phyloP scores from a whole-genome alignment of 1,140 invertebrate species.

The Halesus radiatus region DNA sequence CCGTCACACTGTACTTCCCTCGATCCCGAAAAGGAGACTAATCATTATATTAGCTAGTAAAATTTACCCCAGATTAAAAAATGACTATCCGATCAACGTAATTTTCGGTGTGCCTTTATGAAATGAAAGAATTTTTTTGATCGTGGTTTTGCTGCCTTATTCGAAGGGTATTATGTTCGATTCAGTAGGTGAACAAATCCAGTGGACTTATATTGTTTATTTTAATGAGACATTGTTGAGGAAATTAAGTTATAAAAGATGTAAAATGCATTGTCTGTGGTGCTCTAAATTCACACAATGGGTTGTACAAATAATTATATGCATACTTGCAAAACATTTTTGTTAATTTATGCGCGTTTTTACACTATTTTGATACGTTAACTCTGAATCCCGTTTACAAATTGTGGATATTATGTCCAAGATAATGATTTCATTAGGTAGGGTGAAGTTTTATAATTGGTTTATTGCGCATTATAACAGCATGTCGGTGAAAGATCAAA shows the following conservation, averaged over 20 bases:
- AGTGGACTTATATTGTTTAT: constrained; percentile 26
- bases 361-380: too few species aligned
- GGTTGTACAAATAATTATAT: constrained; percentile 7
- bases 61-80: neutral
- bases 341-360: neutral
- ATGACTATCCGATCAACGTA: neutral
- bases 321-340: neutral
- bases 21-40: neutral
- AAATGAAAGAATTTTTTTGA: neutral
- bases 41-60: neutral
- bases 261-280: constrained; percentile 9
- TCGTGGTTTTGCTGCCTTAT: neutral
- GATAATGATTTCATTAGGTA: too few species aligned
- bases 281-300: constrained; percentile 19
- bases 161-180: neutral
- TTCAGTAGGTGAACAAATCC: constrained; percentile 18
- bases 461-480: too few species aligned
- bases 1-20: constrained; percentile 45
- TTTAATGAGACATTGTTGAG: constrained; percentile 27
- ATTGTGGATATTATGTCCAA: too few species aligned
- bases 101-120: neutral
- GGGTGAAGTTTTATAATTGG: too few species aligned
- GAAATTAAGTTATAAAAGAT: constrained; percentile 37
- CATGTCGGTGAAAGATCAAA: too few species aligned
- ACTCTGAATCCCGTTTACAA: too few species aligned